Conservation (phyloP, 2,888 invertebrate species). For the Dichetophora obliterata region DNA sequence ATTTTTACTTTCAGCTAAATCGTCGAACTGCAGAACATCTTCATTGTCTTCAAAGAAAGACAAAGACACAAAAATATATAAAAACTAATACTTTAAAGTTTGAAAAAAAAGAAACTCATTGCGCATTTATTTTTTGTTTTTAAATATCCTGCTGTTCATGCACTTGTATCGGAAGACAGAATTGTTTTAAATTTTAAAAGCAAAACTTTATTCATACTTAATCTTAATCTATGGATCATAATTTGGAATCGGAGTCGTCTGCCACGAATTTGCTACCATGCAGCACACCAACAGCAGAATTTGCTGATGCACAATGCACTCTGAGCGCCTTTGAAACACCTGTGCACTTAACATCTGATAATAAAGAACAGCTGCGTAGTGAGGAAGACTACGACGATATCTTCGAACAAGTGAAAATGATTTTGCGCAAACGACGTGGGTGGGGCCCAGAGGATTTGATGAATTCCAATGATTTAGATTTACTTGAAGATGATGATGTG, state of each 20-base stretch:
- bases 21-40: no score
- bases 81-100: no score
- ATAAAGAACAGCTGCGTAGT: constrained; percentile 37
- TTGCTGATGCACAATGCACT: constrained; percentile 50
- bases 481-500: constrained; percentile 66
- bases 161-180: no score
- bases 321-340: constrained; percentile 53
- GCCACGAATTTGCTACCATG: constrained; percentile 51
- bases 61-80: no score
- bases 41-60: no score
- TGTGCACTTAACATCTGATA: constrained; percentile 48
- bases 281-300: constrained; percentile 46
- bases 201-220: no score
- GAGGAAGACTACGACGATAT: constrained; percentile 59
- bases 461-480: constrained; percentile 63
- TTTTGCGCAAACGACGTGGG: constrained; percentile 66
- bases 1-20: no score
- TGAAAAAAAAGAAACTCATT: no score
- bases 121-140: no score
- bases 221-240: background rate
- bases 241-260: constrained; percentile 44
- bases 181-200: no score
- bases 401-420: constrained; percentile 67
- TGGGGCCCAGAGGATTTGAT: constrained; percentile 67
- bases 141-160: no score